Evolutionary conservation across 2,888 invertebrate species (phyloP), one percentile per base, ranked within the genome.

Genomic region (Poecilobothrus nobilitatus): DNA sequence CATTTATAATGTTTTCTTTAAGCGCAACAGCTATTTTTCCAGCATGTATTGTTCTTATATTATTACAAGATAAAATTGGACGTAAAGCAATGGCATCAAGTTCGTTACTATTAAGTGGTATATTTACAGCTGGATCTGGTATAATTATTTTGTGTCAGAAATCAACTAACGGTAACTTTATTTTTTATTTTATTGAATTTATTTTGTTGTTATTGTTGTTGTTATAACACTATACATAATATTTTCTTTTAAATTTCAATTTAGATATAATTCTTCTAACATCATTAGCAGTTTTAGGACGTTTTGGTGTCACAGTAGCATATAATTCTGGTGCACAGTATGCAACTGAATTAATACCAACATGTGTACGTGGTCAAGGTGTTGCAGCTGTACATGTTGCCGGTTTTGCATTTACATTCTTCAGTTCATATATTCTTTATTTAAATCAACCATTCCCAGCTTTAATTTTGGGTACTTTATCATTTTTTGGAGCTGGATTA

Each of bases 241-340:
- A 44, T 44, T 34, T 7, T 34, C 8, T 34, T 34, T 7, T 34
- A 34, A 20, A 62, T 62, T 67, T 22, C 53, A 53, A 34, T 65
- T 0, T 66, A 79, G 79, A 73, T 67, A 74, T 75, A 1, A 70
- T 70, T 0, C 63, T 84, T 33, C 78, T 84, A 20, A 79, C 84
- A 7, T 72, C 76, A 21, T 75, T 87, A 34, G 83, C 84, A 1
- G 79, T 86, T 18, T 77, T 85, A 68, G 85, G 86, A 1, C 81
- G 88, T 64, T 83, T 88, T 68, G 84, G 84, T n/a, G 85, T 88
- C 5, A 86, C 86, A 27, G 83, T 86, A 8, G 86, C 87, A 18
- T 88, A 87, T 75, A 87, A 87, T 75, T 87, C 87, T 3, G 86
- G 85, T 4, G 84, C 86, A 5, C 88, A 88, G 74, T 88, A 88